Percentiles rank a stretch among this genome's conserved stretches.
These are phyloP conservation scores for Helicoverpa zea DNA, from an alignment of 1,140 invertebrate genomes.

Conservation along the genomic window DNA sequence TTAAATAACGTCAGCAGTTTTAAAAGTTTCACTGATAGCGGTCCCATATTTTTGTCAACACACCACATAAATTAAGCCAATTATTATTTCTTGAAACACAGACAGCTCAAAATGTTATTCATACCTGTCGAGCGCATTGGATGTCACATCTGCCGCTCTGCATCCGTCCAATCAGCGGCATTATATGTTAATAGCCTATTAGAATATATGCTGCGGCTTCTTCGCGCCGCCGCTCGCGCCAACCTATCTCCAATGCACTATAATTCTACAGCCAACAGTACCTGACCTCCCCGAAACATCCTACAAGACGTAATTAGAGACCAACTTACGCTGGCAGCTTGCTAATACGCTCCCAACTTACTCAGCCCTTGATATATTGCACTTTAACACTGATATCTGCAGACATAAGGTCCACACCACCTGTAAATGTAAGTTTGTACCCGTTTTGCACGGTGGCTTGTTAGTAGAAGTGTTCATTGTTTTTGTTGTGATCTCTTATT, in stretches of 20 bases:
- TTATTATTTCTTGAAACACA: not conserved
- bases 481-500: constrained; percentile 69
- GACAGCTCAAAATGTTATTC: constrained; percentile 54
- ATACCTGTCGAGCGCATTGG: constrained; percentile 58
- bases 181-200: constrained; percentile 87
- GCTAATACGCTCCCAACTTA: constrained; percentile 53
- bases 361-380: constrained; percentile 39
- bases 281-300: constrained; percentile 57
- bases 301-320: constrained; percentile 54
- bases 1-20: no score
- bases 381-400: constrained; percentile 25
- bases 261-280: constrained; percentile 60
- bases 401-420: constrained; percentile 38
- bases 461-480: constrained; percentile 70
- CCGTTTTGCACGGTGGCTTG: constrained; percentile 70
- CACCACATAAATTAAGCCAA: not conserved
- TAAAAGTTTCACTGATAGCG: no score
- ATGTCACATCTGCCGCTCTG: constrained; percentile 72
- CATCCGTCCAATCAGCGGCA: constrained; percentile 85
- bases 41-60: no score
- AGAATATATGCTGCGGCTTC: constrained; percentile 80
- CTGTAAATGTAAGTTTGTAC: constrained; percentile 44
- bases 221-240: constrained; percentile 68
- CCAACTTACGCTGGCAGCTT: constrained; percentile 62
- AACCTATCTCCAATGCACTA: constrained; percentile 60